A percentile compares a stretch with the other conserved stretches of the same genome.
These are phyloP conservation scores for Acleris emargana DNA, from an alignment of 2,888 invertebrate genomes.

Conservation along the genomic window DNA sequence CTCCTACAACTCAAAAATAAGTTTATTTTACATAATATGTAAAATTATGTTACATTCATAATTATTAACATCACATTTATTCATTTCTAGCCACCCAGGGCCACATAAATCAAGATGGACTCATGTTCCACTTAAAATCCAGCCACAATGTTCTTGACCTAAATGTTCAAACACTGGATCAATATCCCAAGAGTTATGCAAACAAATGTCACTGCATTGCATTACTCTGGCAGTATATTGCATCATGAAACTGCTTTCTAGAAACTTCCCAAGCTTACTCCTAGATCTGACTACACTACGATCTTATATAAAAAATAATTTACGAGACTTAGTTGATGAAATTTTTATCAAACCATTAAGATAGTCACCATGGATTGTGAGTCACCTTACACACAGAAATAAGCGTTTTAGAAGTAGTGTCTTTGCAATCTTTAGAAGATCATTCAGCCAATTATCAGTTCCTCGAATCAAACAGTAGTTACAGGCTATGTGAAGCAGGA, in stretches of 20 bases:
- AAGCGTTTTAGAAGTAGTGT: neutral
- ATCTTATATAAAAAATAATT: no score
- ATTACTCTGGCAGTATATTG: conserved; percentile 19
- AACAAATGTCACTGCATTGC: conserved; percentile 32
- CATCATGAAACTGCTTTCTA: conserved; percentile 27
- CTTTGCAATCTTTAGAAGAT: neutral
- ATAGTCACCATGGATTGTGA: no score
- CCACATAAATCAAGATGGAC: conserved; percentile 1
- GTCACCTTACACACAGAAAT: no score
- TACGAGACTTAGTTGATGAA: neutral
- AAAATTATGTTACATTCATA: no score
- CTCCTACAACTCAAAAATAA: no score
- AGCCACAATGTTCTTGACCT: conserved; percentile 37
- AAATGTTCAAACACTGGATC: conserved; percentile 38
- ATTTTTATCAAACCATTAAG: conserved; percentile 4
- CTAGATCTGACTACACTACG: no score
- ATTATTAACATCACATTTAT: neutral
- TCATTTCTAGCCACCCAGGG: neutral
- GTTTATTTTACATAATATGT: no score
- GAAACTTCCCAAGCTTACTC: conserved; percentile 17
- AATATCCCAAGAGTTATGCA: conserved; percentile 38
- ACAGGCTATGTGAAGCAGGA: neutral
- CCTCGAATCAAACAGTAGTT: neutral
- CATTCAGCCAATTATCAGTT: neutral
- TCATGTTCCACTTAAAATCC: conserved; percentile 25